Percentiles rank a stretch among this genome's conserved stretches.
Conservation (phyloP, 2,888 invertebrate genomes). For the Clanis bilineata region DNA sequence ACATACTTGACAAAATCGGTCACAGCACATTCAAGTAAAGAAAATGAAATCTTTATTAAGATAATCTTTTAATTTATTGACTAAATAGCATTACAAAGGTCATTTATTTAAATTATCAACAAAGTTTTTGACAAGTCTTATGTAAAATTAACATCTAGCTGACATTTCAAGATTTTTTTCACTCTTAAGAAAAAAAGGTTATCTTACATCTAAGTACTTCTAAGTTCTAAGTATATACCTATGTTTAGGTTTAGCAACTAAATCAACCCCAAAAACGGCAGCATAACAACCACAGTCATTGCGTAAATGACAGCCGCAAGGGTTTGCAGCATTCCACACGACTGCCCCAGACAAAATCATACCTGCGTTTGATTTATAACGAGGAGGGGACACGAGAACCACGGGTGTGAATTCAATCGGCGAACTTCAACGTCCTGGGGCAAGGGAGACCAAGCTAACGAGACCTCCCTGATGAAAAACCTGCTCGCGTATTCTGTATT, state of each 20-base stretch:
- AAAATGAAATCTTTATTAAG: slow-evolving; percentile 59
- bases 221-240: background rate
- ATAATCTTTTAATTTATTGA: slow-evolving; percentile 60
- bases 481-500: slow-evolving; percentile 25
- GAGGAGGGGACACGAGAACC: slow-evolving; percentile 68
- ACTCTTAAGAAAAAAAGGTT: background rate
- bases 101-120: slow-evolving; percentile 41
- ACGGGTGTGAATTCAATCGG: slow-evolving; percentile 74
- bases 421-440: slow-evolving; percentile 58
- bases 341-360: slow-evolving; percentile 68
- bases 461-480: slow-evolving; percentile 41
- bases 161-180: slow-evolving; percentile 4
- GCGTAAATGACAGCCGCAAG: slow-evolving; percentile 52
- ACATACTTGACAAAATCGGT: slow-evolving; percentile 57
- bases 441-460: slow-evolving; percentile 42
- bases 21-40: slow-evolving; percentile 46
- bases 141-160: slow-evolving; percentile 25
- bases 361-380: slow-evolving; percentile 81
- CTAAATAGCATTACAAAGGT: slow-evolving; percentile 46
- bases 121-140: slow-evolving; percentile 23
- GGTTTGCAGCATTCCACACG: slow-evolving; percentile 60
- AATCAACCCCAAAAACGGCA: slow-evolving; percentile 3
- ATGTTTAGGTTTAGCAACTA: background rate
- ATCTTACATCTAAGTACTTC: too few relatives aligned
- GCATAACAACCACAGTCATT: slow-evolving; percentile 35